Evolutionary conservation across 1,140 invertebrate genomes (phyloP).

Genomic region (Maconellicoccus hirsutus): DNA sequence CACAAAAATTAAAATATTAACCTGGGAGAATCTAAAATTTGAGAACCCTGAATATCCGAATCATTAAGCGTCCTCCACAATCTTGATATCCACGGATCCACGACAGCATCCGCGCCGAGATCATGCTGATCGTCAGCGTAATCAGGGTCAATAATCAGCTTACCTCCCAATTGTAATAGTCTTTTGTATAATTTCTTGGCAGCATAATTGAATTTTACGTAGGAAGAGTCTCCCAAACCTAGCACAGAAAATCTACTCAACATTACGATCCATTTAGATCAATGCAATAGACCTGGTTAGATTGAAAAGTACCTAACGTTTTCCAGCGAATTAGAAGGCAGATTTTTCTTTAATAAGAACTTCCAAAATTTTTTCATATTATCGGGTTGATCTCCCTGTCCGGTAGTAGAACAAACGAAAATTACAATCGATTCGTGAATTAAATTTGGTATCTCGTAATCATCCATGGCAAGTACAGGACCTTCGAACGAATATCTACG

Average conservation of each 20-base stretch:
- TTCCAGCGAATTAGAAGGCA: conserved; percentile 53
- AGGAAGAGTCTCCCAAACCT: conserved; percentile 94
- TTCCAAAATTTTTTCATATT: conserved; percentile 95
- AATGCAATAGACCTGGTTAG: background rate
- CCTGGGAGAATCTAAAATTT: conserved; percentile 33
- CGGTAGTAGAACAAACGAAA: conserved; percentile 89
- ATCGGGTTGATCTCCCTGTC: conserved; percentile 88
- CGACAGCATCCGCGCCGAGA: conserved; percentile 72
- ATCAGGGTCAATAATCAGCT: conserved; percentile 49
- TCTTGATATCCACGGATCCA: conserved; percentile 65
- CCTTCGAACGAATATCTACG: conserved; percentile 40
- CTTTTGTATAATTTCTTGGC: conserved; percentile 81
- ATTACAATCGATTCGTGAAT: conserved; percentile 62
- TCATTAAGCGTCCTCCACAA: conserved; percentile 53
- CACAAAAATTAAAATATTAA: conserved; percentile 30
- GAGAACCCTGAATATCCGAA: background rate
- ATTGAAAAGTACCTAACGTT: conserved; percentile 42
- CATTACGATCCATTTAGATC: background rate
- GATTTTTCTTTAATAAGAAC: conserved; percentile 66
- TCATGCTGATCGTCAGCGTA: conserved; percentile 96
- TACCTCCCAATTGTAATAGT: conserved; percentile 66
- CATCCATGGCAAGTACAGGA: conserved; percentile 60
- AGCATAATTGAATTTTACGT: conserved; percentile 89
- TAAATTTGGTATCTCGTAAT: conserved; percentile 59
- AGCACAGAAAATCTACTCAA: conserved; percentile 56